phyloP scores from a whole-genome alignment of 2,888 invertebrate species.

The Mactromeris polynyma region DNA sequence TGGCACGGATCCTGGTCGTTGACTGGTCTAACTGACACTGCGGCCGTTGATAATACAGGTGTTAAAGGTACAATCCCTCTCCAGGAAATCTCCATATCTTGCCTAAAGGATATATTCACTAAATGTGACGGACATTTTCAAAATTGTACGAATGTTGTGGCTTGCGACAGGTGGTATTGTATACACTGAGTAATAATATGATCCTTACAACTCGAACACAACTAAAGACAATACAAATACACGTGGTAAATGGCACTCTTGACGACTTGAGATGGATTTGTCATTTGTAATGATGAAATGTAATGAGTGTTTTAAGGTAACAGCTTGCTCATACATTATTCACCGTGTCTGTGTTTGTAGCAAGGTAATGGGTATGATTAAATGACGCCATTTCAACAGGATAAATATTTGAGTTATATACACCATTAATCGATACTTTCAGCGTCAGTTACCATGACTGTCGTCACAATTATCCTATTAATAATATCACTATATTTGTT shows the following conservation, averaged over 20 bases:
- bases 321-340: slow-evolving; percentile 12
- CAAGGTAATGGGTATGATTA: not conserved
- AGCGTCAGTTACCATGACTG: not conserved
- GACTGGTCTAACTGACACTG: too few species aligned
- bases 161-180: not conserved
- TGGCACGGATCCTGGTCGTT: too few species aligned
- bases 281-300: not conserved
- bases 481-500: not conserved
- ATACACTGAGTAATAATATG: not conserved
- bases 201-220: not conserved
- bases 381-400: not conserved
- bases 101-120: too few species aligned
- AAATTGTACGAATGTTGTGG: not conserved
- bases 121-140: too few species aligned
- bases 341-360: not conserved
- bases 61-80: too few species aligned
- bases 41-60: too few species aligned
- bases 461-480: not conserved
- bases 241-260: not conserved
- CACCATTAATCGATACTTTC: not conserved
- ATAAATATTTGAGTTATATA: too few species aligned
- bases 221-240: not conserved
- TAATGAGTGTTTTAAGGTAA: not conserved
- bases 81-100: too few species aligned
- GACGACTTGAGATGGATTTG: not conserved